Percentiles rank a stretch among this genome's conserved stretches.
These are phyloP conservation scores for Squalus acanthias DNA, from an alignment of 2,797 vertebrate species.

Conservation along the genomic window DNA sequence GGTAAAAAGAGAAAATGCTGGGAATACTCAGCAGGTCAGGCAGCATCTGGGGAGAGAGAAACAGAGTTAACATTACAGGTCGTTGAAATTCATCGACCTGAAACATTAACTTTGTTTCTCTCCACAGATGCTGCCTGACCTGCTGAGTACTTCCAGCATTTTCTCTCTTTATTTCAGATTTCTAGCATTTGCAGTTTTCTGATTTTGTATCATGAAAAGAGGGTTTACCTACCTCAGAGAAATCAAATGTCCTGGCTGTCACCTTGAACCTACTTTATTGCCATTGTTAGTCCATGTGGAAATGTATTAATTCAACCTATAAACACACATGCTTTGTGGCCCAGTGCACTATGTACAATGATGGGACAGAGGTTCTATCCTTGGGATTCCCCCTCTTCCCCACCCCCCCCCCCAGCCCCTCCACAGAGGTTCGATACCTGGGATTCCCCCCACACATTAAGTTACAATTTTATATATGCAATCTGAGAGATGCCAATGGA, in stretches of 20 bases:
- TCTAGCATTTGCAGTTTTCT: neutral
- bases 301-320: neutral
- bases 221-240: neutral
- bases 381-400: neutral
- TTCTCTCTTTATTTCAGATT: neutral
- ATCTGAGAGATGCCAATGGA: neutral
- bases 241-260: neutral
- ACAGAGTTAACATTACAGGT: no score
- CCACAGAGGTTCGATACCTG: neutral
- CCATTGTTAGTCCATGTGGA: neutral
- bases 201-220: neutral
- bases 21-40: neutral
- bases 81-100: no score
- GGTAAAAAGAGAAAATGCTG: neutral
- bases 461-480: neutral
- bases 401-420: neutral
- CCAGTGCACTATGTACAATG: neutral
- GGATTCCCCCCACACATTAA: neutral
- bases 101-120: neutral
- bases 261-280: neutral
- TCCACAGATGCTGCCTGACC: neutral
- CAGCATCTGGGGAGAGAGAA: neutral
- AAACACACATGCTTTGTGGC: neutral
- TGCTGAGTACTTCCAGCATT: neutral
- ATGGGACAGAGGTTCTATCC: neutral